Percentiles rank a stretch among this genome's conserved stretches.
Evolutionary conservation across 1,140 invertebrate species (phyloP).

Genomic region (Ceratina calcarata): DNA sequence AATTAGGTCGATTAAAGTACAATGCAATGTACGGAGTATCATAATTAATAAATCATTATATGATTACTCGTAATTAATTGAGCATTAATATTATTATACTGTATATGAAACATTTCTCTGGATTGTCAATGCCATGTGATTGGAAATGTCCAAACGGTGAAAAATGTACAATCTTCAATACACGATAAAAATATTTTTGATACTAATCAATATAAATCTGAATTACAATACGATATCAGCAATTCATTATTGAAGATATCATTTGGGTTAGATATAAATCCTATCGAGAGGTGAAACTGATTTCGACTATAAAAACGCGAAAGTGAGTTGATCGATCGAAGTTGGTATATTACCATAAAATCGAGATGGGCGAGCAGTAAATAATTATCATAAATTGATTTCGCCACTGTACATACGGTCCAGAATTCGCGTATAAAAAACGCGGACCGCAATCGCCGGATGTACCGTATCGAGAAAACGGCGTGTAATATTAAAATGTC

Average conservation of each 20-base stretch:
- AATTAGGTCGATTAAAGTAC: too few relatives aligned
- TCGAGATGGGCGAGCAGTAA: conserved; percentile 5
- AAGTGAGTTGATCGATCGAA: conserved; percentile 7
- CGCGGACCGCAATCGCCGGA: neutral
- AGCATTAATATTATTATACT: too few relatives aligned
- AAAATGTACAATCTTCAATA: too few relatives aligned
- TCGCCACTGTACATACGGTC: neutral
- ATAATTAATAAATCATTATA: too few relatives aligned
- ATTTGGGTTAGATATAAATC: neutral
- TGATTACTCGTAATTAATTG: too few relatives aligned
- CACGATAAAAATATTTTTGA: too few relatives aligned
- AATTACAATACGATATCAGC: neutral
- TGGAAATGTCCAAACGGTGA: too few relatives aligned
- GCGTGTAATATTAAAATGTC: conserved; percentile 37
- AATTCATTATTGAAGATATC: neutral
- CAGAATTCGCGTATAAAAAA: neutral
- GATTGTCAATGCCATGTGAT: too few relatives aligned
- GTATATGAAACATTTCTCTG: too few relatives aligned
- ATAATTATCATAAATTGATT: conserved; percentile 47
- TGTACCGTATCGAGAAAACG: conserved; percentile 15
- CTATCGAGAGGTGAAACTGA: neutral
- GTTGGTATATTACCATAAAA: conserved; percentile 35
- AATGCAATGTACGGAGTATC: too few relatives aligned
- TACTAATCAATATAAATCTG: too few relatives aligned
- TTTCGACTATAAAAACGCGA: conserved; percentile 19